phyloP scores from a whole-genome alignment of 92 coral and sea anemone genomes.

The Blastomussa wellsi region DNA sequence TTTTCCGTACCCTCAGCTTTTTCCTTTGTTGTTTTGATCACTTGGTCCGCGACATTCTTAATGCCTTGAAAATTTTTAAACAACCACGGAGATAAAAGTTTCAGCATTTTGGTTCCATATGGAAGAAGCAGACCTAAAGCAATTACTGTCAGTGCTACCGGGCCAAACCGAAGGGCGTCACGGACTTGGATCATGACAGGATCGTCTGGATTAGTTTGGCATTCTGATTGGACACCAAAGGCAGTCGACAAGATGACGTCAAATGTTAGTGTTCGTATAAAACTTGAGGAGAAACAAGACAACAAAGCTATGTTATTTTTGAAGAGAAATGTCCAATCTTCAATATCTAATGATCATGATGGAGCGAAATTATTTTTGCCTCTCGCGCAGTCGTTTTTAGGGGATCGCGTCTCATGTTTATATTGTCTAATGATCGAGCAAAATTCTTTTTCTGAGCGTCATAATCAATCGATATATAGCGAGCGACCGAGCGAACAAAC shows the following conservation, averaged over 20 bases:
- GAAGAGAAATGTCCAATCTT: too few relatives aligned
- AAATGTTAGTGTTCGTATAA: constrained; percentile 58
- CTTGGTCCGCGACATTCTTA: constrained; percentile 9
- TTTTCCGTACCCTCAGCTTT: neutral
- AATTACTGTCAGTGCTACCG: constrained; percentile 8
- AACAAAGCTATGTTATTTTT: neutral
- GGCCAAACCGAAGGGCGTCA: constrained; percentile 34
- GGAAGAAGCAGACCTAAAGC: constrained; percentile 15
- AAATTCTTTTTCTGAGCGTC: neutral
- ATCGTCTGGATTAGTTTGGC: constrained; percentile 68
- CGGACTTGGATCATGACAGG: constrained; percentile 49
- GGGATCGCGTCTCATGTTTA: too few relatives aligned
- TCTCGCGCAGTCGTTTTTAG: too few relatives aligned
- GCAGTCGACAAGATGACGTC: constrained; percentile 60
- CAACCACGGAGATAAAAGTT: constrained; percentile 17
- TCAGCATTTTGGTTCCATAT: constrained; percentile 1
- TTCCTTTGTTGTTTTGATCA: constrained; percentile 11
- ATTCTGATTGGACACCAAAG: constrained; percentile 63
- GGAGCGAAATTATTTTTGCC: too few relatives aligned
- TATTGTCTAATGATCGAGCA: too few relatives aligned
- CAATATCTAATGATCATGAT: too few relatives aligned
- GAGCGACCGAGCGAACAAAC: neutral
- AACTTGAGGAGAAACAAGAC: constrained; percentile 30
- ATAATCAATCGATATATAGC: neutral
- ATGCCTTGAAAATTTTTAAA: constrained; percentile 21